Base-by-base conservation (phyloP, 2,113 vertebrate genomes). In the Nannobrachium achirus region DNA sequence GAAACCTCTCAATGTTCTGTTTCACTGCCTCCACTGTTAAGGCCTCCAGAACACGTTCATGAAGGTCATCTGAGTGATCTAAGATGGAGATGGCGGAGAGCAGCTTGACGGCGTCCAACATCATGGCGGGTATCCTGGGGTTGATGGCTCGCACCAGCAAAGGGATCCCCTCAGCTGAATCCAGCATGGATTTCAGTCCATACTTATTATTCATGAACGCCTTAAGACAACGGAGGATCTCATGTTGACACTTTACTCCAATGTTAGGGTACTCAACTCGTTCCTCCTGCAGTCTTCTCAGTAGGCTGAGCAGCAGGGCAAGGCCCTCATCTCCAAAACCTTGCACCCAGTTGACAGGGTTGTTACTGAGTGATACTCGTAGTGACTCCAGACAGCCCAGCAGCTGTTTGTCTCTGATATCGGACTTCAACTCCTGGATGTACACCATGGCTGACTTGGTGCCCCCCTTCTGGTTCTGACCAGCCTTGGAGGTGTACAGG, bases 291-390 rank as follows among this genome's bases (percentile, higher is more conserved):
- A 96, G 90, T 74, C 85, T 90, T 88, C 85, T 92, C 14, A 98
- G 90, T 52, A 93, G 94, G 48, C 69, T 89, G 61, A 97, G 84
- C 66, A 98, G 90, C 60, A 93, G 87, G 16, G 86, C 86, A 55
- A 97, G 88, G 10, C 96, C 96, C 40, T 97, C 96, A 44, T 85
- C 82, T 79, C 95, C 96, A 92, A 98, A 98, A 56, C 92, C 95
- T 83, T 97, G 95, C 44, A 98, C 95, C 96, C 96, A 98, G 78
- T 96, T 97, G 89, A 98, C 96, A 59, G 96, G 96, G 76, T 98
- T 98, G 85, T 95, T 98, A 79, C 93, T 97, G 67, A 98, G 94
- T 13, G 96, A 97, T 10, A 98, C 95, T 51, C 96, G 84, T 8
- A 98, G 91, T 48, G 95, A 96, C 75, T 98, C 96, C 52, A 98